phyloP scores from a whole-genome alignment of 2,888 invertebrate genomes.

The Thymelicus acteon region DNA sequence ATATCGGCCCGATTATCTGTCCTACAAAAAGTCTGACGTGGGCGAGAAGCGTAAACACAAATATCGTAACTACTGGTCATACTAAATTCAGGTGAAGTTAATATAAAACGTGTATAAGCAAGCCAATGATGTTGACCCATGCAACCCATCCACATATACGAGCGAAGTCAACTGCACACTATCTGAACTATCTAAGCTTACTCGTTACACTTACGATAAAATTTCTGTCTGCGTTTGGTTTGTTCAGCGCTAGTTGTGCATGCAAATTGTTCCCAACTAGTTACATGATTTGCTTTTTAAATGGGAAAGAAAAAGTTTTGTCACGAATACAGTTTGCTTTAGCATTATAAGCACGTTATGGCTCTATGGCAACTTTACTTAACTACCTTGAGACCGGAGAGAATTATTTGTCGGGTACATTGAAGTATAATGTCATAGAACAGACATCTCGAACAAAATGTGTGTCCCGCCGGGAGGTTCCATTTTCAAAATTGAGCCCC shows the following conservation, averaged over 20 bases:
- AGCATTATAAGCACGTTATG: slow-evolving; percentile 36
- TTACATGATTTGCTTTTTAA: slow-evolving; percentile 38
- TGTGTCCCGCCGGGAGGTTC: no score
- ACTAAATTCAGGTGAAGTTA: not conserved
- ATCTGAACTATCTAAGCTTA: not conserved
- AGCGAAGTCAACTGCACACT: slow-evolving; percentile 5
- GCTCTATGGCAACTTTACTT: slow-evolving; percentile 32
- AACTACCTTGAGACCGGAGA: slow-evolving; percentile 25
- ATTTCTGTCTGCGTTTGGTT: slow-evolving; percentile 38
- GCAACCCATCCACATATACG: not conserved
- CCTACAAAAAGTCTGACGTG: no score
- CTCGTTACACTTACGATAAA: slow-evolving; percentile 4
- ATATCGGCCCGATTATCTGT: no score
- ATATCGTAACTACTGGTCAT: no score
- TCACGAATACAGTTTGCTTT: slow-evolving; percentile 37
- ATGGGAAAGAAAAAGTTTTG: slow-evolving; percentile 37
- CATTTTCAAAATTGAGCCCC: no score
- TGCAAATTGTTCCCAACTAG: slow-evolving; percentile 41
- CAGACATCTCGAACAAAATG: no score
- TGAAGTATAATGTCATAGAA: no score
- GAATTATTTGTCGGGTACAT: not conserved
- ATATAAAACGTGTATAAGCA: not conserved
- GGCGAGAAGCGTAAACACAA: no score
- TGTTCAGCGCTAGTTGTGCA: slow-evolving; percentile 47
- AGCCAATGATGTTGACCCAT: not conserved